A percentile compares a stretch with the other conserved stretches of the same genome.
These are phyloP conservation scores for Mantis religiosa DNA, from an alignment of 2,888 invertebrate species.

Conservation along the genomic window DNA sequence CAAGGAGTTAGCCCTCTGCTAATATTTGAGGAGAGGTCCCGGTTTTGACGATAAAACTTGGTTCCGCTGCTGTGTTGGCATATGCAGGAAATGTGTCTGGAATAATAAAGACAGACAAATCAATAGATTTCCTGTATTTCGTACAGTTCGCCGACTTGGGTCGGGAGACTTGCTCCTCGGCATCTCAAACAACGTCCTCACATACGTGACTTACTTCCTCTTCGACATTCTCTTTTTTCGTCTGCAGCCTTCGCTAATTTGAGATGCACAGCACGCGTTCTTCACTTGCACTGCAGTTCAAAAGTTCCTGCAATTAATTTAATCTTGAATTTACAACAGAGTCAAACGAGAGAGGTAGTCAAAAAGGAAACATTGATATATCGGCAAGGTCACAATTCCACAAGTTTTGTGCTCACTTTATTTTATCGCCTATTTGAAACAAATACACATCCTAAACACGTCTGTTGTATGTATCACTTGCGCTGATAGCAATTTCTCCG, in stretches of 20 bases:
- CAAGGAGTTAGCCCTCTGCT: too few species aligned
- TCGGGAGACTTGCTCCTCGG: not conserved
- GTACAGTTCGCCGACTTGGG: not conserved
- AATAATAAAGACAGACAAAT: not conserved
- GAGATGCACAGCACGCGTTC: not conserved
- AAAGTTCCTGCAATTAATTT: not conserved
- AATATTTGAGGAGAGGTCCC: not conserved
- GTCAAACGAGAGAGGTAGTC: too few species aligned
- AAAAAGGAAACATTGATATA: too few species aligned
- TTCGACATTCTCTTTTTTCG: not conserved
- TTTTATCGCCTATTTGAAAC: too few species aligned
- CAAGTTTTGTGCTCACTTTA: too few species aligned
- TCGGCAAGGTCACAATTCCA: too few species aligned
- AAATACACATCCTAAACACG: too few species aligned
- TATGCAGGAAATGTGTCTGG: not conserved
- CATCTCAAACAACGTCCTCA: not conserved
- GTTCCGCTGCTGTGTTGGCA: not conserved
- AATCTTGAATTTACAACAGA: not conserved
- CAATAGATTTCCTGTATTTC: not conserved
- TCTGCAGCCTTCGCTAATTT: too few species aligned
- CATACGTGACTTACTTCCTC: not conserved
- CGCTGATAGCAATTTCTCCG: too few species aligned
- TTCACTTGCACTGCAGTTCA: not conserved
- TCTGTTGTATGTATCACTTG: too few species aligned
- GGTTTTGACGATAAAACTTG: not conserved